phyloP scores from a whole-genome alignment of 92 coral and sea anemone species.

The Siderastrea siderea region DNA sequence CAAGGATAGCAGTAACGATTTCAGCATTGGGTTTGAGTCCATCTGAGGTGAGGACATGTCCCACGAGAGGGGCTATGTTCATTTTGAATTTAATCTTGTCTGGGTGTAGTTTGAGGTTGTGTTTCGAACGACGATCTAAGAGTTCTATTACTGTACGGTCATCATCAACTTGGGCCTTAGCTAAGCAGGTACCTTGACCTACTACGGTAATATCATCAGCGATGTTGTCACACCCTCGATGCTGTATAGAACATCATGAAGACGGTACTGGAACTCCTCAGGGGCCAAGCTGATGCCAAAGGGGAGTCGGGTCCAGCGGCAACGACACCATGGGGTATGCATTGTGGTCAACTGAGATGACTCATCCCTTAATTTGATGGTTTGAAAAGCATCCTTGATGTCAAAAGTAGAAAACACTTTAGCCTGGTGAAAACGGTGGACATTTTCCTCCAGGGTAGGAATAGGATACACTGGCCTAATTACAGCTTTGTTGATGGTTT shows the following conservation, averaged over 20 bases:
- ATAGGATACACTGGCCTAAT: conserved; percentile 58
- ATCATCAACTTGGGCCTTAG: conserved; percentile 30
- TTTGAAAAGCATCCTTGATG: too few relatives aligned
- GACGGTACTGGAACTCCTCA: conserved; percentile 58
- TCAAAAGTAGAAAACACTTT: conserved; percentile 70
- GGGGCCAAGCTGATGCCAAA: conserved; percentile 67
- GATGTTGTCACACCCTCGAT: too few relatives aligned
- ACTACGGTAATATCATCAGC: conserved; percentile 1
- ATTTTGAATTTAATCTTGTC: conserved; percentile 36
- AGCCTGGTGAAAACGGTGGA: conserved; percentile 66
- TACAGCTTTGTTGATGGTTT: conserved; percentile 66
- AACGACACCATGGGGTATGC: too few relatives aligned
- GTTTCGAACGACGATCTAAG: conserved; percentile 53
- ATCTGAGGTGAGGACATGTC: conserved; percentile 50
- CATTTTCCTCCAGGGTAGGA: too few relatives aligned
- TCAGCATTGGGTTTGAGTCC: too few relatives aligned
- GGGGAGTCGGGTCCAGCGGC: conserved; percentile 68
- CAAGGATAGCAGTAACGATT: too few relatives aligned
- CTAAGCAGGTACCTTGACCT: conserved; percentile 44
- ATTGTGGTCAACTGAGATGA: conserved; percentile 71
- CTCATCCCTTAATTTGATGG: conserved; percentile 41
- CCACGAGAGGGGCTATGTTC: too few relatives aligned
- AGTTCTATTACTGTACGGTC: conserved; percentile 42
- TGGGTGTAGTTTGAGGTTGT: conserved; percentile 24
- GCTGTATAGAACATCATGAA: conserved; percentile 52